Conservation (phyloP, 2,113 vertebrate genomes). For the Ammodytes marinus region DNA sequence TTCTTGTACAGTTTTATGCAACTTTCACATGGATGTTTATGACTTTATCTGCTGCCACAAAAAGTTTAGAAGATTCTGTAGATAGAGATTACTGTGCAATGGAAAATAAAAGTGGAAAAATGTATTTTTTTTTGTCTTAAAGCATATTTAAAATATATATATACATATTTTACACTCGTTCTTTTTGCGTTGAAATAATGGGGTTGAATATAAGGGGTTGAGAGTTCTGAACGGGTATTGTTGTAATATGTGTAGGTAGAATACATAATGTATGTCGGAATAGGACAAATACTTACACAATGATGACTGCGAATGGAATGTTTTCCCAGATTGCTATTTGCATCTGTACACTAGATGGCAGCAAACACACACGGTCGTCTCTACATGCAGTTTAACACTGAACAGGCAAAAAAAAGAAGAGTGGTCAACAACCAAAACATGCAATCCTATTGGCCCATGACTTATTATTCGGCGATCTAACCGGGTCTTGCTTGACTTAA, state of each 20-base stretch:
- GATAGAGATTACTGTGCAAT: constrained; percentile 88
- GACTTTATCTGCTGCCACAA: constrained; percentile 87
- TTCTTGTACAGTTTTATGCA: constrained; percentile 86
- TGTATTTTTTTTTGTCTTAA: constrained; percentile 50
- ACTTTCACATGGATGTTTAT: constrained; percentile 88
- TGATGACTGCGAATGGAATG: not conserved
- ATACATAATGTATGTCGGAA: not conserved
- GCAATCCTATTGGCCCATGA: not conserved
- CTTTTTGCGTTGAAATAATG: not conserved
- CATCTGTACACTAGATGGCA: constrained; percentile 62
- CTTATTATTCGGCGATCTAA: not conserved
- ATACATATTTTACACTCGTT: not conserved
- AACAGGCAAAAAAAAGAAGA: not conserved
- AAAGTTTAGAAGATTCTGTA: constrained; percentile 88
- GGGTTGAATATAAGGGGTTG: no score
- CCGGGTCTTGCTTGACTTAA: not conserved
- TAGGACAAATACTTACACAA: not conserved
- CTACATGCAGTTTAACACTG: not conserved
- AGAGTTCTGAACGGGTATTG: not conserved
- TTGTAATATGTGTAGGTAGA: not conserved
- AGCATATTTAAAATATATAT: constrained; percentile 12
- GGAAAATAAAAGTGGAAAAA: constrained; percentile 84
- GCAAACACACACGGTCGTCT: constrained; percentile 37
- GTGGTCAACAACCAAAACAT: not conserved
- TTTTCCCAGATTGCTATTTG: not conserved